Percentiles rank a stretch among this genome's conserved stretches.
Conservation (phyloP, 2,113 vertebrate genomes). For the Phoenicopterus ruber region DNA sequence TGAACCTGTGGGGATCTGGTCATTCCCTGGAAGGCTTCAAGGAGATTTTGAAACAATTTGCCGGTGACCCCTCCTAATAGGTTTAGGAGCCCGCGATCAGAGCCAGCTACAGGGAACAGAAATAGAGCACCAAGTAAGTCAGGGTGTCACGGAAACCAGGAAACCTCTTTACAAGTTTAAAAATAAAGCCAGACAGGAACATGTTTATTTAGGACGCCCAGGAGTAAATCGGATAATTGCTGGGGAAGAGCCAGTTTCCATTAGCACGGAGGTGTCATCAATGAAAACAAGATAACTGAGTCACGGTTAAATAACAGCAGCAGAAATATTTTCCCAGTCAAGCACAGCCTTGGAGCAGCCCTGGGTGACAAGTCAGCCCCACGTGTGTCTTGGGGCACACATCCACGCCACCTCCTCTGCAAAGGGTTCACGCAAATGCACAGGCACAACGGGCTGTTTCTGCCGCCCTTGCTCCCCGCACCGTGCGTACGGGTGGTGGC, state of each 20-base stretch:
- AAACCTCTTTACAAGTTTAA: conserved; percentile 48
- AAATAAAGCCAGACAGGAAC: conserved; percentile 38
- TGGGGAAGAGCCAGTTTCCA: conserved; percentile 36
- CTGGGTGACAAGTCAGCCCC: neutral
- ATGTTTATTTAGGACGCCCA: neutral
- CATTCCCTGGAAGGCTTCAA: neutral
- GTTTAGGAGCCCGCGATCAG: neutral
- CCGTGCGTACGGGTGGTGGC: accelerated
- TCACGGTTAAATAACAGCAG: conserved; percentile 18
- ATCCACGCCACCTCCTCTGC: neutral
- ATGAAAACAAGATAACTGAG: conserved; percentile 27
- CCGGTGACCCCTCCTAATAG: neutral
- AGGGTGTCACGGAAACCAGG: conserved; percentile 6
- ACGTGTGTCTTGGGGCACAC: neutral
- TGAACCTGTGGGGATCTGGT: neutral
- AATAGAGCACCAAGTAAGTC: conserved; percentile 16
- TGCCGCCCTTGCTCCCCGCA: accelerated
- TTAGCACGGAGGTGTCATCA: neutral
- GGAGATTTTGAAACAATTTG: neutral
- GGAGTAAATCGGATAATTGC: conserved; percentile 14
- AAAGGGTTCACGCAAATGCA: accelerated
- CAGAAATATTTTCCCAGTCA: neutral
- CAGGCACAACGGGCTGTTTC: accelerated
- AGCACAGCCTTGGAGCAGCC: neutral
- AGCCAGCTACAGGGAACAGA: neutral